Evolutionary conservation across 1,140 invertebrate species (phyloP), one percentile per base, ranked within the genome.

Genomic region (Caerostris extrusa): DNA sequence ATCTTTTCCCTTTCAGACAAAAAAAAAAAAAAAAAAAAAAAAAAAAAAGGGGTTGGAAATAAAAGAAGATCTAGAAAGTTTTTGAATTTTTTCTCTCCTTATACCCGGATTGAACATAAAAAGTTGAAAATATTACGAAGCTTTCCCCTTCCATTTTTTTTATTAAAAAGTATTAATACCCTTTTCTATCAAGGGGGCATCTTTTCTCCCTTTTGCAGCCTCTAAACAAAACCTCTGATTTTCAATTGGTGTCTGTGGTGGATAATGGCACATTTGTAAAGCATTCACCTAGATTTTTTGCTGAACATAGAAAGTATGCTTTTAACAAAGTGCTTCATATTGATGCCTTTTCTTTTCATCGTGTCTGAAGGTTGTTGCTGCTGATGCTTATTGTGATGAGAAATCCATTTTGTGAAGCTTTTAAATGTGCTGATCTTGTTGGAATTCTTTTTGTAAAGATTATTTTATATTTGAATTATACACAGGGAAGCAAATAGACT

Each of bases 181-280:
- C 19, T 71, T 71, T 50, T 34, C 7, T 10, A 2, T 4, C 7
- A 10, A 0, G 50, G 19, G 10, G 7, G 7, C 34, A 71, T 50
- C 69, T 71, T 8, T 34, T 71, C 17, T 19, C 34, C 34, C 50
- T 71, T 71, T 34, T 34, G 34, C 34, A 34, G 69, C n/a, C 8
- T 71, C 8, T 71, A 3, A 71, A 71, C 69, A 71, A 71, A 71
- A 34, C 6, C 19, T 3, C 19, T 19, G 8, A 10, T 71, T 71
- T 71, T 50, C 69, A 71, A 71, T 71, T 50, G 69, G 50, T 71
- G 50, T 71, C 69, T 71, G 69, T 34, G 69, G 69, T 71, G 69
- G 69, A 71, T 71, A 71, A 71, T 71, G 69, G 67, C 19, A 34
- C 34, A 71, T 71, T 71, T 71, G 69, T 71, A 71, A 71, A 4